Evolutionary conservation across 2,888 invertebrate genomes (phyloP), one percentile per base, ranked within the genome.

Genomic region (Maniola hyperantus): DNA sequence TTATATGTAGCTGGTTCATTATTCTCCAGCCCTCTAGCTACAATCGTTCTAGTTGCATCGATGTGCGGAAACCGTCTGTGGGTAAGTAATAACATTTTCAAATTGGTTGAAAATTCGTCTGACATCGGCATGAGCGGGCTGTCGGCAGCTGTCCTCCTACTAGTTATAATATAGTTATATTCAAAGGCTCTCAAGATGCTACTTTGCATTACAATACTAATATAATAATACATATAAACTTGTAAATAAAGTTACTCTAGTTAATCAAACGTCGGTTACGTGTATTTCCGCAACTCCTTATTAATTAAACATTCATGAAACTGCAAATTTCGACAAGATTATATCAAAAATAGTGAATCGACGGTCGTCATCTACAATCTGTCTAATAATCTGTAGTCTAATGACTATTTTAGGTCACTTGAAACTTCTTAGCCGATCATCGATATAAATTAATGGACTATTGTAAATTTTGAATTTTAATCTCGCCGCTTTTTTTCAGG

Each of bases 281-380:
- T 81, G 80, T 77, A 81, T 83, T 76, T 83, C 77, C 80, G 79
- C 82, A 83, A 84, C 83, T 83, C 80, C 77, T 80, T 79, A 79
- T 79, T 76, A 82, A 79, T 76, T 85, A 81, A 83, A 86, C 85
- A 85, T 84, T 81, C 83, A 81, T 84, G 84, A 84, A 85, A 86
- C 84, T 85, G 88, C 88, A 87, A 91, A 90, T 92, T 91, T 90
- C 92, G 92, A 91, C 90, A 92, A 92, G 92, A 92, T 89, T 84
- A 89, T 92, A 92, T 92, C 92, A 92, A 92, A 92, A 92, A 92
- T 92, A 92, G 91, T 90, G 89, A 87, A 88, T 87, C 86, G 84
- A 88, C 87, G 82, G 85, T 81, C 82, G 80, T 83, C 84, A 81
- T 76, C 86, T 89, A 90, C 85, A 84, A 85, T 89, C 85, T 89